Base-by-base conservation (phyloP, 2,113 vertebrate species). In the Lanius ludovicianus region DNA sequence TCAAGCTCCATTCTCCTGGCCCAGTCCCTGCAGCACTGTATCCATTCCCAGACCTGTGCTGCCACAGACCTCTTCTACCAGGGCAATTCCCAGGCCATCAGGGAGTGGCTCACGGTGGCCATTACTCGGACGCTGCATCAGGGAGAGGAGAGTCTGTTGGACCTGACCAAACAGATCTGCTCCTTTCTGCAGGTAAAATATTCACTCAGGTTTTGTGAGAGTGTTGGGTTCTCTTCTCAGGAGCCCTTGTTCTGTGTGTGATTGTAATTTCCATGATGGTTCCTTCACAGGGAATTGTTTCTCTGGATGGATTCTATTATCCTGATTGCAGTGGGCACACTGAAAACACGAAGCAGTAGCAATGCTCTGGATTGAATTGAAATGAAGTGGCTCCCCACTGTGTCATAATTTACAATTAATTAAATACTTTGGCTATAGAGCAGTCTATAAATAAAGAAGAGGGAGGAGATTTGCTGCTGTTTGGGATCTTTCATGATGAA, bases 11-110 rank as follows among this genome's bases (percentile, higher is more conserved):
- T 99, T 95, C 98, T 99, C 12, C 85, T 99, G 97, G 99, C 99
- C 11, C 99, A 99, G 98, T 99, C 99, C 9, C 91, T 99, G 95
- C 99, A 99, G 65, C 98, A 99, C 86, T 99, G 99, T 78, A 95
- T 99, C 63, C 98, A 98, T 76, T 98, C 98, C 71, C 99, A 99
- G 97, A 99, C 98, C 98, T 99, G 99, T 94, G 99, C 99, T 5
- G 99, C 99, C 93, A 99, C 99, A 1, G 99, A 99, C 73, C 98
- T 99, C 41, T 99, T 99, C 97, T 99, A 99, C 97, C 99, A 99
- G 97, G 99, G 99, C 78, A 99, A 98, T 59, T 98, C 99, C 20
- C 99, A 98, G 76, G 98, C 98, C 15, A 98, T 99, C 96, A 97
- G 98, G 27, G 99, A 99, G 93, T 99, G 99, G 99, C 98, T 99